A percentile compares a stretch with the other conserved stretches of the same genome.
phyloP scores from a whole-genome alignment of 2,797 vertebrate species.

The Pseudochirops cupreus region DNA sequence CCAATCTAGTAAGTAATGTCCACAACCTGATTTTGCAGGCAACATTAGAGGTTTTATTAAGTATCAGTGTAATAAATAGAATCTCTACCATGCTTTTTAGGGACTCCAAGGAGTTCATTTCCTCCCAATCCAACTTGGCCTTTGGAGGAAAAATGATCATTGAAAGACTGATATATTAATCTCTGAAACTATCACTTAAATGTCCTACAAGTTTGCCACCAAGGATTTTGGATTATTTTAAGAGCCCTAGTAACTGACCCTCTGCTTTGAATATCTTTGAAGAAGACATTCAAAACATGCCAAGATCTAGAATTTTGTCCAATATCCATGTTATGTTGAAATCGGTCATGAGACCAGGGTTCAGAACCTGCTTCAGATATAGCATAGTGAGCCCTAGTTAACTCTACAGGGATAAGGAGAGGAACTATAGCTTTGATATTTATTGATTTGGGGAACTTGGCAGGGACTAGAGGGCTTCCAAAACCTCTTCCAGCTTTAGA shows the following conservation, averaged over 20 bases:
- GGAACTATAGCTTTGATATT: background rate
- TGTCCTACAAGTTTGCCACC: background rate
- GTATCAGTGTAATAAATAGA: background rate
- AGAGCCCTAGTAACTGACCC: background rate
- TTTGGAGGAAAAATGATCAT: background rate
- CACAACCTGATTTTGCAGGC: background rate
- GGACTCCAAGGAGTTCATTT: background rate
- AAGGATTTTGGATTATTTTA: background rate
- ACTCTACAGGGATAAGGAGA: background rate
- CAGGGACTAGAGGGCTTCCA: background rate
- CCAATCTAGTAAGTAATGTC: background rate
- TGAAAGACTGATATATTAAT: background rate
- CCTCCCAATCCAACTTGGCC: background rate
- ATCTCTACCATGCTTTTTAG: background rate
- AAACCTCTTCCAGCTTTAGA: background rate
- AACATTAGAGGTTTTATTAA: background rate
- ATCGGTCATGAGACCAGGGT: background rate
- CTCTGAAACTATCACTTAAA: background rate
- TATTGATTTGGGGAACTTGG: background rate
- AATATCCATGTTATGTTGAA: background rate
- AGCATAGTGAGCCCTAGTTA: background rate
- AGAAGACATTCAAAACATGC: background rate
- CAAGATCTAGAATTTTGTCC: background rate
- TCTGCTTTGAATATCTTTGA: background rate
- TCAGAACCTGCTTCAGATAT: background rate